Conservation (phyloP, 2,113 vertebrate genomes). For the Callaeas wilsoni region DNA sequence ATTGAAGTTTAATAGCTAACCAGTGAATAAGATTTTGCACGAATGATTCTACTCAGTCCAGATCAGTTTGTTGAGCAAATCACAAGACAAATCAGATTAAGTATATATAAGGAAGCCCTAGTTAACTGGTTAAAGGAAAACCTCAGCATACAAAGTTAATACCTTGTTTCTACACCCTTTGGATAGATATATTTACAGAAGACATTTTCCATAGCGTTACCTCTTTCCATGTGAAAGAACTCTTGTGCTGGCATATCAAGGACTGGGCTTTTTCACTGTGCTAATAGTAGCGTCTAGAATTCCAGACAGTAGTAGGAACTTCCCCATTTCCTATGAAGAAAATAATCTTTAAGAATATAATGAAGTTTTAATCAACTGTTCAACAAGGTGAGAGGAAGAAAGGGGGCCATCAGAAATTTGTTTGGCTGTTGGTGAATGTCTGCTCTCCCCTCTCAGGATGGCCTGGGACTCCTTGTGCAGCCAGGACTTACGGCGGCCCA, state of each 20-base stretch:
- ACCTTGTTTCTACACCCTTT: neutral
- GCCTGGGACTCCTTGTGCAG: constrained; percentile 52
- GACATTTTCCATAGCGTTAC: neutral
- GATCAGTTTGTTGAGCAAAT: neutral
- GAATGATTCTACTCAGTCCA: neutral
- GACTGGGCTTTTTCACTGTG: neutral
- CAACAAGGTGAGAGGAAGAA: neutral
- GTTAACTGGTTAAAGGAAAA: neutral
- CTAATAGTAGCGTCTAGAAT: neutral
- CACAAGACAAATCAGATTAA: neutral
- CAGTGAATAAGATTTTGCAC: neutral
- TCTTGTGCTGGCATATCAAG: neutral
- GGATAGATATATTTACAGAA: neutral
- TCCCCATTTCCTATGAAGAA: neutral
- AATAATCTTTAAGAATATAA: neutral
- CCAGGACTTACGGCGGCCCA: constrained; percentile 23
- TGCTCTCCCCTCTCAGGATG: constrained; percentile 44
- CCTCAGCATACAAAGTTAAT: neutral
- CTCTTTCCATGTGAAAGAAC: neutral
- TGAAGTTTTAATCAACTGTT: neutral
- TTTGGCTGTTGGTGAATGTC: neutral
- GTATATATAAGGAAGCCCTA: neutral
- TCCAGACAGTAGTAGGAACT: neutral
- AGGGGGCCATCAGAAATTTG: neutral
- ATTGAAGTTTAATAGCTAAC: neutral